phyloP scores from a whole-genome alignment of 2,113 vertebrate genomes.

The Genyomyrus donnyi region DNA sequence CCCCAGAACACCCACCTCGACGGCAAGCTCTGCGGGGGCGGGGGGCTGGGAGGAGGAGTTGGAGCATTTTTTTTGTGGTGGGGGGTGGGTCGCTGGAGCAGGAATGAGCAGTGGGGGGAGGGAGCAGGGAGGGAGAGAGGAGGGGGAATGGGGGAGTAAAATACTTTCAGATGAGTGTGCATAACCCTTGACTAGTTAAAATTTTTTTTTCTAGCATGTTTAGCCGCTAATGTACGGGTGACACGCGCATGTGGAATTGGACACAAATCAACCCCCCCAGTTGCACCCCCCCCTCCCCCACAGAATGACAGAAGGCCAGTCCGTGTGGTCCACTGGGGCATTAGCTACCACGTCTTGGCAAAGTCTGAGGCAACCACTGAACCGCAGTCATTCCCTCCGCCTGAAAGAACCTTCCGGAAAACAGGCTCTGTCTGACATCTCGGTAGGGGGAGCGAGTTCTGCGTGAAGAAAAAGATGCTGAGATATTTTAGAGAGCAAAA shows the following conservation, averaged over 20 bases:
- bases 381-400: not conserved
- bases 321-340: not conserved
- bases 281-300: too few species aligned
- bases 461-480: not conserved
- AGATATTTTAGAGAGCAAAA: not conserved
- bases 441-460: not conserved
- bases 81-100: constrained; percentile 30
- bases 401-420: not conserved
- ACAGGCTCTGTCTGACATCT: not conserved
- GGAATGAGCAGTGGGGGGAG: constrained; percentile 21
- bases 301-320: not conserved
- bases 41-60: constrained; percentile 41
- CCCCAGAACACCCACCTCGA: constrained; percentile 76
- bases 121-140: not conserved
- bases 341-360: not conserved
- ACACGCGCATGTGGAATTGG: not conserved
- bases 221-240: constrained; percentile 14
- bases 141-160: constrained; percentile 18
- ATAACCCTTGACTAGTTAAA: constrained; percentile 32
- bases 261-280: not conserved
- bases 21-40: constrained; percentile 48
- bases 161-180: constrained; percentile 48
- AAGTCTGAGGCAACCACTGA: not conserved
- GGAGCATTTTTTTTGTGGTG: constrained; percentile 20
- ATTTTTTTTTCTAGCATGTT: constrained; percentile 34